Evolutionary conservation across 2,113 vertebrate species (phyloP), one percentile per base, ranked within the genome.

Genomic region (Bettongia penicillata): DNA sequence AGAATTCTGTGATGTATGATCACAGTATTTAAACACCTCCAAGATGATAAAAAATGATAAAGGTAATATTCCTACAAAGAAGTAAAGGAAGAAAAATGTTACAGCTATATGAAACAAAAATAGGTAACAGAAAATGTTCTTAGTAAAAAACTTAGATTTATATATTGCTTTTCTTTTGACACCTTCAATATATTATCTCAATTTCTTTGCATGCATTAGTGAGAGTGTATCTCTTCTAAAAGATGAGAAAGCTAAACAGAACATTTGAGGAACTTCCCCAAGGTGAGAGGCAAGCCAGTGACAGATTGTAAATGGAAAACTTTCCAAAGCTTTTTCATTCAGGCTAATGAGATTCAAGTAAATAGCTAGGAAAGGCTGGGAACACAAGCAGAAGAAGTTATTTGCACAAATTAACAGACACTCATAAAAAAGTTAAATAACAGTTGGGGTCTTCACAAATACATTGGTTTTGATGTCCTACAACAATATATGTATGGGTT

Each of bases 71-170:
- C 93, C 48, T 31, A 95, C 24, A 90, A 90, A 47, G 6, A 90
- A n/a, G 3, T 1, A 23, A 90, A 47, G 57, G 8, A 89, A 22
- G 26, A 93, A 90, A 1, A 51, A 51, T 0, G 23, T 1, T 31
- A 25, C 8, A 57, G 3, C 3, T 8, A 92, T 43, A 91, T 93
- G 37, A 96, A 95, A 92, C 25, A 92, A 10, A 43, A 95, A 68
- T 16, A 92, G 43, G 3, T 77, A 89, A 92, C 53, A 90, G 43
- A 94, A 92, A 94, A 94, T 92, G 2, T 90, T 94, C 31, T 93
- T 92, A 92, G 92, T 51, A 50, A 91, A 53, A 57, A 51, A 90
- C 0, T 95, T 61, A 93, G 37, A 95, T 95, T 90, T 95, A 91
- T 89, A 26, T 55, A 96, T 37, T 5, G 89, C 31, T 49, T 53